A percentile compares a stretch with the other conserved stretches of the same genome.
Conservation (phyloP, 2,797 vertebrate genomes). For the Phrynocephalus forsythii region DNA sequence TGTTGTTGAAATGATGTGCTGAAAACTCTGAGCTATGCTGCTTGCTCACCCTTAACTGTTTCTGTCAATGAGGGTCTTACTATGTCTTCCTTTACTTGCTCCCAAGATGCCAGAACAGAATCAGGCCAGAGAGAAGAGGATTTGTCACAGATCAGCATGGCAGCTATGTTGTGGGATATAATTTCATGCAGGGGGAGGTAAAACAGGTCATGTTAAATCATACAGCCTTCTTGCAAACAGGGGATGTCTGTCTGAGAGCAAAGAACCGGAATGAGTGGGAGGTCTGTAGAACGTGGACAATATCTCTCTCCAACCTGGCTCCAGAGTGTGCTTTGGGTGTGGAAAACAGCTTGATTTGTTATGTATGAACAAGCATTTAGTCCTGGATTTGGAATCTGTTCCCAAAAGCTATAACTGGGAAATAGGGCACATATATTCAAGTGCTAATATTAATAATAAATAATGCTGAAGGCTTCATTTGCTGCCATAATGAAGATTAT, state of each 20-base stretch:
- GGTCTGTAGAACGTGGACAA: too few species aligned
- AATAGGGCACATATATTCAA: constrained; percentile 22
- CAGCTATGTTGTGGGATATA: background rate
- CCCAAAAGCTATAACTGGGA: constrained; percentile 38
- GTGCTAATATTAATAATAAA: constrained; percentile 28
- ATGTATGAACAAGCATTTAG: background rate
- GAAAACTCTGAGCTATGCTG: background rate
- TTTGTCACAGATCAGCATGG: background rate
- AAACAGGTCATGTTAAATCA: background rate
- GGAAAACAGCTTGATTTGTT: background rate
- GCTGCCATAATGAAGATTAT: constrained; percentile 38
- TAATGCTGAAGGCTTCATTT: constrained; percentile 43
- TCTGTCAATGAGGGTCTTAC: background rate
- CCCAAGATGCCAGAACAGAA: background rate
- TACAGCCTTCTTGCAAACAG: background rate
- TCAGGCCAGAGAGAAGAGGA: background rate
- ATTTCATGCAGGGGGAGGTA: background rate
- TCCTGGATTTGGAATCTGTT: constrained; percentile 35
- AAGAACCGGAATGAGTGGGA: background rate
- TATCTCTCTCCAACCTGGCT: background rate
- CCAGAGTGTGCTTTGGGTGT: background rate
- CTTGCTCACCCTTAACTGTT: background rate
- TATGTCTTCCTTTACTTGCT: background rate
- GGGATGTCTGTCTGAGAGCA: too few species aligned
- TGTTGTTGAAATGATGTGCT: background rate